Percentiles rank a stretch among this genome's conserved stretches.
Conservation (phyloP, 2,888 invertebrate genomes). For the Allacma fusca region DNA sequence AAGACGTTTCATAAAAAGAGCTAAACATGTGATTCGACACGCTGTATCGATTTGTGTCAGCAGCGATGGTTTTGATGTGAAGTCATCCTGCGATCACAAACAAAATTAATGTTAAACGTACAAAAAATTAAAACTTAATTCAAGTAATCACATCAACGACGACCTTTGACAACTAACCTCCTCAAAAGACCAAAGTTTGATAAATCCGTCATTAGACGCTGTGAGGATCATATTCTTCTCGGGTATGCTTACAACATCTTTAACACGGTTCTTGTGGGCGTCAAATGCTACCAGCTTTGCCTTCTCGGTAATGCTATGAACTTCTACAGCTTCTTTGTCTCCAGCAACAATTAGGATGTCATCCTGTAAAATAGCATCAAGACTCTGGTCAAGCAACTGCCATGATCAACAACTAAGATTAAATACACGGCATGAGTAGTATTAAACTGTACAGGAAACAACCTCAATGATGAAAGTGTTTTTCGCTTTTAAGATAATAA, state of each 20-base stretch:
- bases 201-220: constrained; percentile 80
- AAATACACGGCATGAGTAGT: too few relatives aligned
- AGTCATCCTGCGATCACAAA: constrained; percentile 63
- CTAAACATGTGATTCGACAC: constrained; percentile 78
- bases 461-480: too few relatives aligned
- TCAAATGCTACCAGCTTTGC: constrained; percentile 56
- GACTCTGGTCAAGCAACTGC: too few relatives aligned
- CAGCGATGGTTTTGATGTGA: constrained; percentile 65
- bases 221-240: constrained; percentile 65
- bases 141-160: too few relatives aligned
- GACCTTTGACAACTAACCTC: too few relatives aligned
- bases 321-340: constrained; percentile 74
- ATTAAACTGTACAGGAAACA: too few relatives aligned
- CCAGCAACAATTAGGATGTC: constrained; percentile 74
- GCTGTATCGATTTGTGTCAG: constrained; percentile 72
- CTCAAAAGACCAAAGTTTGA: constrained; percentile 75
- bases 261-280: constrained; percentile 61
- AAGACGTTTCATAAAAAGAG: constrained; percentile 64
- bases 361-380: constrained; percentile 66
- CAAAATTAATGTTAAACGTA: not conserved
- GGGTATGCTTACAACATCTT: constrained; percentile 53
- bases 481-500: too few relatives aligned
- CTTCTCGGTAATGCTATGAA: constrained; percentile 58
- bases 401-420: too few relatives aligned
- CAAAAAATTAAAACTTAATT: too few relatives aligned